Conservation (phyloP, 1,140 invertebrate genomes). For the Acromyrmex charruanus region DNA sequence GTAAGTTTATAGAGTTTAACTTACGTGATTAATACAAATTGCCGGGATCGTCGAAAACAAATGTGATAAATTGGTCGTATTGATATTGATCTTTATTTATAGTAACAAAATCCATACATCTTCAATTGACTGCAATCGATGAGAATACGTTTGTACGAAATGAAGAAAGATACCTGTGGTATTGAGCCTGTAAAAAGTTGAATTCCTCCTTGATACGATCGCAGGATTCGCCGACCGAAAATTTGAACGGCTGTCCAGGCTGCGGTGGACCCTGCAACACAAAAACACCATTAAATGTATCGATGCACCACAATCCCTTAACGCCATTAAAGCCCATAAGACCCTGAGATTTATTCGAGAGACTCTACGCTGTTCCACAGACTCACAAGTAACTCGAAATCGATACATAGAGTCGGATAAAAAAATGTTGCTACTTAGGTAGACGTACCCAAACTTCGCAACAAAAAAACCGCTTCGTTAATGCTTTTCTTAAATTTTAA, state of each 20-base stretch:
- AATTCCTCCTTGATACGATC: slow-evolving; percentile 97
- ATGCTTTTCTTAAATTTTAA: background rate
- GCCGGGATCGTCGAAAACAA: background rate
- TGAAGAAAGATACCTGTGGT: slow-evolving; percentile 91
- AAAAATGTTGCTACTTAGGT: slow-evolving; percentile 16
- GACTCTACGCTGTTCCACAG: background rate
- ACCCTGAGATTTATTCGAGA: slow-evolving; percentile 34
- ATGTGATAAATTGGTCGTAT: background rate
- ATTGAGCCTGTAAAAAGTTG: slow-evolving; percentile 94
- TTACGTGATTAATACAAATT: slow-evolving; percentile 1
- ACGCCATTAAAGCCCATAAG: slow-evolving; percentile 35
- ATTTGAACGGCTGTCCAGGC: slow-evolving; percentile 96
- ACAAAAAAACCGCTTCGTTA: background rate
- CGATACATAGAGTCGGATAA: background rate
- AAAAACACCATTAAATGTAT: slow-evolving; percentile 74
- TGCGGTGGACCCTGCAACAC: slow-evolving; percentile 93
- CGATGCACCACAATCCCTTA: slow-evolving; percentile 27
- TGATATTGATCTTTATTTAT: background rate
- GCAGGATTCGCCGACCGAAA: slow-evolving; percentile 96
- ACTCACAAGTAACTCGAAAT: background rate
- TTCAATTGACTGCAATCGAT: slow-evolving; percentile 3
- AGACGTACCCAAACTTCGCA: background rate
- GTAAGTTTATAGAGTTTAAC: background rate
- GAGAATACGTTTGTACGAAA: slow-evolving; percentile 20
- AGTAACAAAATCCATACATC: slow-evolving; percentile 16